Conservation (phyloP, 2,797 vertebrate species). For the Mus caroli region DNA sequence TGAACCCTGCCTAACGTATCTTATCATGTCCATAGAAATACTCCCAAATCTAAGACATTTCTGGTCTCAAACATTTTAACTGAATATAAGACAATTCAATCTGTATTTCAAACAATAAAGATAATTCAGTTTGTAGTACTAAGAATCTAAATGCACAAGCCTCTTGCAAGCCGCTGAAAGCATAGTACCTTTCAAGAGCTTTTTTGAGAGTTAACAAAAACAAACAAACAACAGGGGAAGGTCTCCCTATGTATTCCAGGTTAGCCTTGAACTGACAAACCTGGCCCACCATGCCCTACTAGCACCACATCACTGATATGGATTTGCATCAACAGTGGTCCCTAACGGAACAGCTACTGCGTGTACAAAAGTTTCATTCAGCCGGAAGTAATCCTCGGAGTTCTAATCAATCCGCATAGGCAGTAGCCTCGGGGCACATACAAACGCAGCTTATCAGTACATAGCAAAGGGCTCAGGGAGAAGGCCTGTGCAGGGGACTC, state of each 20-base stretch:
- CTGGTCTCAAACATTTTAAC: background rate
- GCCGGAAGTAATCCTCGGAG: background rate
- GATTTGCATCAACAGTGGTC: background rate
- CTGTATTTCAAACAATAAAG: slow-evolving; percentile 11
- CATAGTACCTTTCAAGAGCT: background rate
- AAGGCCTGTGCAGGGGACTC: background rate
- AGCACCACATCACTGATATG: background rate
- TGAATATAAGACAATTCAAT: slow-evolving; percentile 3
- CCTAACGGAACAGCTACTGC: background rate
- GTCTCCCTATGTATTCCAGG: background rate
- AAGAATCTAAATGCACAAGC: slow-evolving; percentile 45
- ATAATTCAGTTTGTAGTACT: background rate
- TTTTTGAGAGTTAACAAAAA: background rate
- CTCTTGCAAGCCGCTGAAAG: background rate
- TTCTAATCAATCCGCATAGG: background rate
- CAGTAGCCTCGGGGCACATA: rapidly evolving
- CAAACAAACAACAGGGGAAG: background rate
- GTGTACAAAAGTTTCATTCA: background rate
- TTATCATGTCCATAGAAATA: background rate
- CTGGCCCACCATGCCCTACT: background rate
- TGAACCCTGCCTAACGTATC: background rate
- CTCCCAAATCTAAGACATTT: background rate
- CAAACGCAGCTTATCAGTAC: background rate
- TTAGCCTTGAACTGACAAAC: background rate
- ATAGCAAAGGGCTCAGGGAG: background rate